phyloP scores from a whole-genome alignment of 2,797 vertebrate species.

The Poeciliopsis turneri region DNA sequence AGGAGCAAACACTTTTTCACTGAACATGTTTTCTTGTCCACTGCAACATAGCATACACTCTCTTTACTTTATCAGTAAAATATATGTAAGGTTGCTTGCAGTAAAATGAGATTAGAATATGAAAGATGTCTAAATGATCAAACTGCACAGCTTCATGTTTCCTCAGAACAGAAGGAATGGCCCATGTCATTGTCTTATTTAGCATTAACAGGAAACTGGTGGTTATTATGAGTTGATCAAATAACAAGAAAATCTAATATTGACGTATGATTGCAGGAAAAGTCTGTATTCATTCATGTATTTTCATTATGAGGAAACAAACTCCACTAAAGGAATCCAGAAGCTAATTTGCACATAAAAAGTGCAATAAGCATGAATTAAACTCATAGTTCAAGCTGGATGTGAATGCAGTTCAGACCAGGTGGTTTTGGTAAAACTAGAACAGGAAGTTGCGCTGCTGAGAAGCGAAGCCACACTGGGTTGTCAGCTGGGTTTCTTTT shows the following conservation, averaged over 20 bases:
- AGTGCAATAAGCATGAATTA: not conserved
- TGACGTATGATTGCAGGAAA: not conserved
- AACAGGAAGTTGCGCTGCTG: constrained; percentile 56
- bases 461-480: constrained; percentile 50
- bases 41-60: not conserved
- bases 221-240: not conserved
- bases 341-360: not conserved
- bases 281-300: not conserved
- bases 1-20: not conserved
- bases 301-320: not conserved
- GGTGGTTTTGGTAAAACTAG: constrained; percentile 27
- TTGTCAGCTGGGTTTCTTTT: constrained; percentile 55
- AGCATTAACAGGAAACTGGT: not conserved
- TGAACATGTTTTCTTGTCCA: not conserved
- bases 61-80: not conserved
- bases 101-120: not conserved
- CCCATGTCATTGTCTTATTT: not conserved
- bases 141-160: not conserved
- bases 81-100: not conserved
- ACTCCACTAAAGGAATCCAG: not conserved
- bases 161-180: not conserved
- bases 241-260: not conserved
- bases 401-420: constrained; percentile 16
- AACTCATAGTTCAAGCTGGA: not conserved
- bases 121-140: not conserved